These are phyloP conservation scores for Artemisiospiza belli DNA, from an alignment of 2,113 vertebrate species.

Conservation along the genomic window DNA sequence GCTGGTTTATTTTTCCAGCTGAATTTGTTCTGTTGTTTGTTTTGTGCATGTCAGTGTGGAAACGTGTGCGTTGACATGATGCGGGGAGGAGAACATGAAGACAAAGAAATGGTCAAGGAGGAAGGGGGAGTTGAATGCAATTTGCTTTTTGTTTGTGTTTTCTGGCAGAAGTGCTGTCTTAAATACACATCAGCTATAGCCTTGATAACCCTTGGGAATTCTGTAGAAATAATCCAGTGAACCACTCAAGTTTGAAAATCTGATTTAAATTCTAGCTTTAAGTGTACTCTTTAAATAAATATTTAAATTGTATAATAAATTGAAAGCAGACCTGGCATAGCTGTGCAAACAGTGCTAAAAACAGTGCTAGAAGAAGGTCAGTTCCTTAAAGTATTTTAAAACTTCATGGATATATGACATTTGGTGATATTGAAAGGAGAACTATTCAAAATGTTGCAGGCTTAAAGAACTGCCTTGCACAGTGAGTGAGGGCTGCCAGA, in stretches of 20 bases:
- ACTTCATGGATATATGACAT: background rate
- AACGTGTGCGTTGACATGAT: background rate
- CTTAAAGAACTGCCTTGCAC: background rate
- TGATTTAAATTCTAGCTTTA: background rate
- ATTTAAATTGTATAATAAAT: background rate
- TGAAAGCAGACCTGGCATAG: background rate
- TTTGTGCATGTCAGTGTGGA: background rate
- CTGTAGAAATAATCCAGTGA: conserved; percentile 27
- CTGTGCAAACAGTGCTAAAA: background rate
- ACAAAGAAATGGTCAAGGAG: background rate
- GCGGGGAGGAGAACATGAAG: background rate
- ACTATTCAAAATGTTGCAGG: background rate
- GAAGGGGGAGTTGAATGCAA: background rate
- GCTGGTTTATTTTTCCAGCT: conserved; percentile 17
- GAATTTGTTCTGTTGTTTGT: background rate
- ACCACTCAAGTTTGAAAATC: background rate
- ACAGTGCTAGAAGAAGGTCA: background rate
- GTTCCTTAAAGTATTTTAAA: background rate
- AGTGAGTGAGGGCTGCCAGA: background rate
- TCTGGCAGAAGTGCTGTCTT: conserved; percentile 23
- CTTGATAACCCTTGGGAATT: conserved; percentile 19
- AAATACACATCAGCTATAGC: background rate
- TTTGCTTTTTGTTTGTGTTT: conserved; percentile 49
- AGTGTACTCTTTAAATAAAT: background rate
- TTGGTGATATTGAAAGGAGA: background rate